Conservation (phyloP, 2,113 vertebrate species). For the Gobiocypris rarus region DNA sequence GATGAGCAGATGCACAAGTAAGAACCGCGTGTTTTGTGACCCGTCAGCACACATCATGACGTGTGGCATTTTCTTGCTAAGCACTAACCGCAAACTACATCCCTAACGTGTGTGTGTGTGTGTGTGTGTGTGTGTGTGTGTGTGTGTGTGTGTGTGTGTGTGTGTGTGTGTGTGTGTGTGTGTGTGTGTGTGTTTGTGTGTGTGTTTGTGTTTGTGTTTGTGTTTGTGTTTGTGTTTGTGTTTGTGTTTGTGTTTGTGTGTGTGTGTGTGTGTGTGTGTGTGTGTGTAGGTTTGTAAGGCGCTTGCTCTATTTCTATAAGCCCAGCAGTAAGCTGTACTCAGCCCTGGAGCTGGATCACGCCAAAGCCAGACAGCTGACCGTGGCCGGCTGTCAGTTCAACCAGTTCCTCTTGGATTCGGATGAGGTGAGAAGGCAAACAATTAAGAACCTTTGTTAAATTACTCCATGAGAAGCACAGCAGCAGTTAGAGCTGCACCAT, state of each 20-base stretch:
- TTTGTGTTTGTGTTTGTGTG: too few relatives aligned
- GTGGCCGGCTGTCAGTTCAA: conserved; percentile 84
- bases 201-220: neutral
- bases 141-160: too few relatives aligned
- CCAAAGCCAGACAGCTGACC: conserved; percentile 82
- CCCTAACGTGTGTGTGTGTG: neutral
- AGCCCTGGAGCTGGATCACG: conserved; percentile 81
- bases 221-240: too few relatives aligned
- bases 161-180: neutral
- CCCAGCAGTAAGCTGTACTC: conserved; percentile 86
- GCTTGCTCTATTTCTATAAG: conserved; percentile 87
- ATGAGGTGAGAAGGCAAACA: conserved; percentile 75
- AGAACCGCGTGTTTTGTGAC: conserved; percentile 8
- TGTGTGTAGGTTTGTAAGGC: conserved; percentile 79
- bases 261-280: neutral
- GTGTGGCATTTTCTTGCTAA: neutral
- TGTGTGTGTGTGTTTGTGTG: conserved; percentile 6
- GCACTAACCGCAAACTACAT: neutral
- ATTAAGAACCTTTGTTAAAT: neutral
- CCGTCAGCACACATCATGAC: neutral
- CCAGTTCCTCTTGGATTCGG: conserved; percentile 86
- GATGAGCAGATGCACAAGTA: conserved; percentile 90
- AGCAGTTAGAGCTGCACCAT: neutral
- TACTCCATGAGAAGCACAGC: neutral
- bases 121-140: neutral